Percentiles rank a stretch among this genome's conserved stretches.
Evolutionary conservation across 2,797 vertebrate genomes (phyloP).

Genomic region (Notolabrus celidotus): DNA sequence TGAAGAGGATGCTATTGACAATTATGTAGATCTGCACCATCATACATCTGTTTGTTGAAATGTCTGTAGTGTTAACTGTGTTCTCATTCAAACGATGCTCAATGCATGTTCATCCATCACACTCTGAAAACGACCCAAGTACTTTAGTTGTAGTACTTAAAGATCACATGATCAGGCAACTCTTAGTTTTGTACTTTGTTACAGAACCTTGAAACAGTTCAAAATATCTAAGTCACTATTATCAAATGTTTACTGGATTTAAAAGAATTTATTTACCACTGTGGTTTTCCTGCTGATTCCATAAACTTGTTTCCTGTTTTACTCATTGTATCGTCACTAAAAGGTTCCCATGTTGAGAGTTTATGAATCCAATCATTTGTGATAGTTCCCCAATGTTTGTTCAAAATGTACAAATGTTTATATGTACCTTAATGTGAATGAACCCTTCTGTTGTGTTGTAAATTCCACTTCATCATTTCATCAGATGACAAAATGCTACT

Average conservation of each 20-base stretch:
- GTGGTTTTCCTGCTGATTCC: conserved; percentile 32
- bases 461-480: conserved; percentile 47
- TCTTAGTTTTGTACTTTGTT: conserved; percentile 8
- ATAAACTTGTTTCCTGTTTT: conserved; percentile 31
- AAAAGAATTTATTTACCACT: conserved; percentile 17
- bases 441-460: conserved; percentile 54
- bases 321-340: conserved; percentile 11
- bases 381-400: conserved; percentile 58
- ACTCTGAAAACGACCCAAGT: conserved; percentile 14
- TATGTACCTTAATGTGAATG: conserved; percentile 66
- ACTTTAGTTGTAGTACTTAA: conserved; percentile 20
- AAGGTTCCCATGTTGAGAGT: conserved; percentile 23
- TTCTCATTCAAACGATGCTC: no score
- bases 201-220: conserved; percentile 5
- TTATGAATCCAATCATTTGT: conserved; percentile 34
- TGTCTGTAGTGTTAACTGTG: conserved; percentile 14
- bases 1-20: conserved; percentile 40
- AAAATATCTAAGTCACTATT: conserved; percentile 3
- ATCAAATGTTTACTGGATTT: conserved; percentile 26
- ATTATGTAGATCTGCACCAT: conserved; percentile 27
- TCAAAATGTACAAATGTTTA: conserved; percentile 71
- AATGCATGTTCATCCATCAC: conserved; percentile 18
- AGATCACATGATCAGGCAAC: conserved; percentile 8
- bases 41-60: conserved; percentile 24
- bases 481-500: conserved; percentile 54